Percentiles rank a stretch among this genome's conserved stretches.
Evolutionary conservation across 2,113 vertebrate species (phyloP).

Genomic region (Grallaria varia): DNA sequence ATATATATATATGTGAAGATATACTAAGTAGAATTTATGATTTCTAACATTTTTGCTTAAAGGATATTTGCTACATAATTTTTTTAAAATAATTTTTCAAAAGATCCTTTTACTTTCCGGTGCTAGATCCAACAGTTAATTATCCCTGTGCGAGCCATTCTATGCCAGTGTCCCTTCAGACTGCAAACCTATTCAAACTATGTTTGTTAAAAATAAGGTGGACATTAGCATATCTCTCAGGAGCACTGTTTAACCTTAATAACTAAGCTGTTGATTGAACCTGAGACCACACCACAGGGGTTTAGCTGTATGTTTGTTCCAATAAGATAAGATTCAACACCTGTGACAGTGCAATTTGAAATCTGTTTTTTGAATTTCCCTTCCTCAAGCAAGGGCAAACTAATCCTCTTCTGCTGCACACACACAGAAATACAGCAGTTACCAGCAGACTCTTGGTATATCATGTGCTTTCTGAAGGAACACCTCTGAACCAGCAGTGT

Average conservation of each 20-base stretch:
- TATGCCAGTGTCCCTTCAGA: constrained; percentile 5
- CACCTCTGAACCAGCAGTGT: neutral
- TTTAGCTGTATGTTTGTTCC: constrained; percentile 46
- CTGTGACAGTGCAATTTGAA: neutral
- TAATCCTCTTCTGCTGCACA: constrained; percentile 32
- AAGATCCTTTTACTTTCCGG: neutral
- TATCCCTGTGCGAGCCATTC: neutral
- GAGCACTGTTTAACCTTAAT: constrained; percentile 35
- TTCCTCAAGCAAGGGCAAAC: constrained; percentile 54
- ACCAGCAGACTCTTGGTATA: neutral
- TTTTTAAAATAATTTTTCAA: neutral
- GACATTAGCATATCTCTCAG: constrained; percentile 5
- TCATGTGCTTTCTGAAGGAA: neutral
- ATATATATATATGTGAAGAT: neutral
- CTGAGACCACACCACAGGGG: neutral
- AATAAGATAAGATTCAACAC: constrained; percentile 62
- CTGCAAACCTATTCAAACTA: neutral
- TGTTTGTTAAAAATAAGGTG: neutral
- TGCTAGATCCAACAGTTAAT: neutral
- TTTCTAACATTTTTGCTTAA: neutral
- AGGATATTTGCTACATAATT: neutral
- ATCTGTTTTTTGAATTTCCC: constrained; percentile 51
- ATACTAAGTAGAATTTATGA: neutral
- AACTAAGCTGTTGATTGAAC: constrained; percentile 33
- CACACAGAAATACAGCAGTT: constrained; percentile 45